Base-by-base conservation (phyloP, 2,797 vertebrate species). In the Ispidina lecontei region DNA sequence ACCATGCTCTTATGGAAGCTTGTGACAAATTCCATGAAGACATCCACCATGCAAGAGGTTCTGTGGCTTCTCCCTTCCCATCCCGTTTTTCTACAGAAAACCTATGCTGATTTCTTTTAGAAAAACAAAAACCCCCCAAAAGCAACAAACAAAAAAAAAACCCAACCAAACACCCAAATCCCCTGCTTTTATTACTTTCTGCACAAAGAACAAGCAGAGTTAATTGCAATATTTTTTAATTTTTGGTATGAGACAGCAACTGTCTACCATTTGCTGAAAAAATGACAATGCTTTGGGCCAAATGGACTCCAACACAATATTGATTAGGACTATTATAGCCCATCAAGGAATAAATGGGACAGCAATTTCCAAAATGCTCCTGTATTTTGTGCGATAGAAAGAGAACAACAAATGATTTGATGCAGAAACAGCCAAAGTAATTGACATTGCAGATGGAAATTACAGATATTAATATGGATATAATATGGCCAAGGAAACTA, bases 271-370 rank as follows among this genome's bases (percentile, higher is more conserved):
- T 87, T 86, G 37, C 74, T 72, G 43, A 73, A 90, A 90, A 87
- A 87, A 74, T 74, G 56, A 84, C 62, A 82, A 76, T 46, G 86
- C 52, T 85, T 33, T 74, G 60, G 31, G 84, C 64, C 83, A 88
- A 92, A 94, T 93, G 71, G 52, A 81, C 84, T 89, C 49, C 77
- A 94, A 37, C 37, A 49, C 46, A 91, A 89, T 87, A 95, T 94
- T 94, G 93, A 95, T 94, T 93, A 91, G 71, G 29, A 79, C 23
- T 77, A 77, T 91, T 87, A 92, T 59, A 77, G 55, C 26, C 72
- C 67, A 94, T 95, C 59, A 84, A 85, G 43, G 74, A 92, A 78
- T 76, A 88, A 84, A 89, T 79, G 59, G 62, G 68, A 94, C 26
- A 73, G 70, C 39, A 64, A 58, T 77, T 77, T 73, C 43, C 93